Base-by-base conservation (phyloP, 37 sponge, comb jelly and placozoan genomes). In the Ephydatia muelleri region DNA sequence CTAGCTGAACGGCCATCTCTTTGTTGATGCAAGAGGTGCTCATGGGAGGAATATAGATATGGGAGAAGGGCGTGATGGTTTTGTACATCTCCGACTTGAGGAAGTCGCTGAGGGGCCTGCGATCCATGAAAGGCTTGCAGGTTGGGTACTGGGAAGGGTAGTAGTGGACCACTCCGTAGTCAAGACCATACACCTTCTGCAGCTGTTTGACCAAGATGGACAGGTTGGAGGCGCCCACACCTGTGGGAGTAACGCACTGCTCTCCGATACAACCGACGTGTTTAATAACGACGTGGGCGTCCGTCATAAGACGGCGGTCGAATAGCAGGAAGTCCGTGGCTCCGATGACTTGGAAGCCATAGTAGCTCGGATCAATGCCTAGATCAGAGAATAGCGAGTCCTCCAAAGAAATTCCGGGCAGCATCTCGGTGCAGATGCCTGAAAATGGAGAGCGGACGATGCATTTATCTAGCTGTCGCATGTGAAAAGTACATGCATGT, bases 231-330 rank as follows among this genome's bases (percentile, higher is more conserved):
- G 26, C n/a, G 65, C 28, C 23, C 28, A 34, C 11, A 1, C 79
- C 79, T 57, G 2, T 2, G 0, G 26, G 26, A 33, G 28, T 43
- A 49, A 79, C 48, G 65, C 57, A 49, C n/a, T 49, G 28, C 23
- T 79, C 79, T 34, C 79, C 79, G 29, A 79, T 64, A 57, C 79
- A 79, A 5, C 65, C 79, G 37, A 75, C 76, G 26, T 75, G 76
- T 40, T 38, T 37, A 49, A 79, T 79, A 14, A 79, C 49, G 30
- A 79, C 65, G 35, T 79, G 49, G 32, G 34, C 28, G 31, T 79
- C 79, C 1, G 79, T 34, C 6, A 79, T 66, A 12, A 79, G 65
- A 0, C n/a, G 27, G 2, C 79, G 79, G 12, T 64, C 30, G 29
- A 31, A 64, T 8, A 79, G 28, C 5, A 79, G 49, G 26, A 79